Conservation (phyloP, 2,888 invertebrate species). For the Heteropelma amictum region DNA sequence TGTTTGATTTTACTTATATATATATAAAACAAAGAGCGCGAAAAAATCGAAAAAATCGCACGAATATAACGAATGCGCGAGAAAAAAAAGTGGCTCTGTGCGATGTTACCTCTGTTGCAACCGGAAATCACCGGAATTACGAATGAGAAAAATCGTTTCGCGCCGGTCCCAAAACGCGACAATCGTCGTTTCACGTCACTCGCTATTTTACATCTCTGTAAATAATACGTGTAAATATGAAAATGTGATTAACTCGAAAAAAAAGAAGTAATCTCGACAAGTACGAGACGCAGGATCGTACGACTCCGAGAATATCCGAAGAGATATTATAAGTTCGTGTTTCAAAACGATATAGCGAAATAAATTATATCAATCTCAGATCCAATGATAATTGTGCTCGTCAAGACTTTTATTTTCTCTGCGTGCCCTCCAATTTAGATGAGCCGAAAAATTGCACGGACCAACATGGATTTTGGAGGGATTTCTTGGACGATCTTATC, state of each 20-base stretch:
- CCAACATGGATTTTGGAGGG: no score
- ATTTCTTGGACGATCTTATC: no score
- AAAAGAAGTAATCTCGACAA: slow-evolving; percentile 62
- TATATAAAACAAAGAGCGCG: not conserved
- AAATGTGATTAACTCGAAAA: slow-evolving; percentile 73
- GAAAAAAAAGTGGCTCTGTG: slow-evolving; percentile 35
- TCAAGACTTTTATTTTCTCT: not conserved
- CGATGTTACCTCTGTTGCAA: slow-evolving; percentile 24
- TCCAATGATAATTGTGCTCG: slow-evolving; percentile 44
- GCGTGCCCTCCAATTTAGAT: not conserved
- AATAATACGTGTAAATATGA: slow-evolving; percentile 70
- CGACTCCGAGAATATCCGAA: slow-evolving; percentile 61
- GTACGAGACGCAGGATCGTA: slow-evolving; percentile 68
- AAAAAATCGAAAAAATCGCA: not conserved
- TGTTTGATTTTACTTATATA: slow-evolving; percentile 67
- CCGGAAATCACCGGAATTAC: not conserved
- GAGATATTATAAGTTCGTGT: slow-evolving; percentile 73
- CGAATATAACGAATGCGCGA: not conserved
- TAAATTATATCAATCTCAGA: slow-evolving; percentile 75
- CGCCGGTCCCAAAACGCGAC: slow-evolving; percentile 6
- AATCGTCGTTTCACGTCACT: slow-evolving; percentile 7
- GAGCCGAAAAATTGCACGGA: no score
- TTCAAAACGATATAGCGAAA: slow-evolving; percentile 74
- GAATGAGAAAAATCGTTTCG: slow-evolving; percentile 19
- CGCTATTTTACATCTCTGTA: slow-evolving; percentile 56